Evolutionary conservation across 2,113 vertebrate species (phyloP).

Genomic region (Antigone vipio): DNA sequence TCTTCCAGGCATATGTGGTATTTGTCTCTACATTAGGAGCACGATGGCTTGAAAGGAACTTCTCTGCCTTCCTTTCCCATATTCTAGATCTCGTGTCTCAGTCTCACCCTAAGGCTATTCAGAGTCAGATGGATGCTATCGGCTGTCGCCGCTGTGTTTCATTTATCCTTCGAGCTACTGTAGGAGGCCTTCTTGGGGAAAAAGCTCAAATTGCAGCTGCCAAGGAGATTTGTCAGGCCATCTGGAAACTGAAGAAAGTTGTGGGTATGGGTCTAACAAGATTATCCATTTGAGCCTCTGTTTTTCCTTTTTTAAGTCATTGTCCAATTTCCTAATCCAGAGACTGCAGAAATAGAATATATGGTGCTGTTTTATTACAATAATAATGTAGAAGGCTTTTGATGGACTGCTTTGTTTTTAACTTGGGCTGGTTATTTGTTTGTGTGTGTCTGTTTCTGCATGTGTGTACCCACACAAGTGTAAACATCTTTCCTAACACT

Average conservation of each 20-base stretch:
- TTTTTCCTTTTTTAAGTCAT: slow-evolving; percentile 33
- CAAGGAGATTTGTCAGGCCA: slow-evolving; percentile 83
- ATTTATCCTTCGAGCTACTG: slow-evolving; percentile 86
- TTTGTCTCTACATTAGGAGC: slow-evolving; percentile 86
- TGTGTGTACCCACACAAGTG: not conserved
- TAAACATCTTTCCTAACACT: not conserved
- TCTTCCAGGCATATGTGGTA: slow-evolving; percentile 87
- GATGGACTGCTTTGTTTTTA: not conserved
- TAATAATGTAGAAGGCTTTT: not conserved
- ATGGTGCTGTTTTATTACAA: not conserved
- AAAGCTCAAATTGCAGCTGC: slow-evolving; percentile 91
- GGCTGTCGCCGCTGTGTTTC: slow-evolving; percentile 84
- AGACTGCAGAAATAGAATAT: not conserved
- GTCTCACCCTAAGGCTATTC: slow-evolving; percentile 78
- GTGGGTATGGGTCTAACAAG: slow-evolving; percentile 79
- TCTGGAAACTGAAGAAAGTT: slow-evolving; percentile 83
- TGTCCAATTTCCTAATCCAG: slow-evolving; percentile 11
- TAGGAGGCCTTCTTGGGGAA: slow-evolving; percentile 89
- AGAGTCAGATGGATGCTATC: slow-evolving; percentile 78
- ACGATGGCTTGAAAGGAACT: slow-evolving; percentile 88
- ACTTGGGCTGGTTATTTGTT: not conserved
- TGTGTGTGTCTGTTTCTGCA: not conserved
- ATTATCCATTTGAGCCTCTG: slow-evolving; percentile 5
- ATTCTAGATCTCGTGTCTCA: slow-evolving; percentile 85
- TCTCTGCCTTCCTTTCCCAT: slow-evolving; percentile 81